These are phyloP conservation scores for Sebastes alutus DNA, from an alignment of 2,797 vertebrate species.

Conservation along the genomic window DNA sequence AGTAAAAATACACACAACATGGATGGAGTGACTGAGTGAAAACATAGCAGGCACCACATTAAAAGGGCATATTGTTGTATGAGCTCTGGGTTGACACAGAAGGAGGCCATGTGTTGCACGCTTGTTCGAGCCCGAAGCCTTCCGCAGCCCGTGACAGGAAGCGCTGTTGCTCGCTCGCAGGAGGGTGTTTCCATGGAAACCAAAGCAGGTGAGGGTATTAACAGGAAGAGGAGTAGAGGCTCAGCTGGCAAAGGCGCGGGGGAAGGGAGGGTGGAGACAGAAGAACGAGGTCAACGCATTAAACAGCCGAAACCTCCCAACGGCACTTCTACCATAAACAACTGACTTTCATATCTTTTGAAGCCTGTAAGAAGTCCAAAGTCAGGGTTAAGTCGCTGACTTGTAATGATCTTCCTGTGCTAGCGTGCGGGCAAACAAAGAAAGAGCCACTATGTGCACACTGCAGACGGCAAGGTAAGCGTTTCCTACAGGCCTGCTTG, in stretches of 20 bases:
- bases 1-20: background rate
- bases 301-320: conserved; percentile 9
- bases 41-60: background rate
- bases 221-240: conserved; percentile 62
- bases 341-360: conserved; percentile 48
- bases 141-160: conserved; percentile 75
- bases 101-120: conserved; percentile 42
- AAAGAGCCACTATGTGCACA: background rate
- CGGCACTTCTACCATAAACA: conserved; percentile 18
- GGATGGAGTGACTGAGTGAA: conserved; percentile 1
- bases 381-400: conserved; percentile 25
- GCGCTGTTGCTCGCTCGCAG: conserved; percentile 44
- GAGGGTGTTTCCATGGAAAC: conserved; percentile 76
- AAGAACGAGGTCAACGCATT: conserved; percentile 65
- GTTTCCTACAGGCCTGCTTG: conserved; percentile 12
- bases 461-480: conserved; percentile 45
- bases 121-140: conserved; percentile 18
- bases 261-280: conserved; percentile 9
- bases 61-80: background rate
- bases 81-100: conserved; percentile 13
- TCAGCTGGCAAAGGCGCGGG: conserved; percentile 49
- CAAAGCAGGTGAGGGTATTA: conserved; percentile 70
- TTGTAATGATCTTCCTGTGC: conserved; percentile 8
- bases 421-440: conserved; percentile 20
- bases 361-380: conserved; percentile 47